Evolutionary conservation across 2,113 vertebrate genomes (phyloP).

Genomic region (Columba janthina): DNA sequence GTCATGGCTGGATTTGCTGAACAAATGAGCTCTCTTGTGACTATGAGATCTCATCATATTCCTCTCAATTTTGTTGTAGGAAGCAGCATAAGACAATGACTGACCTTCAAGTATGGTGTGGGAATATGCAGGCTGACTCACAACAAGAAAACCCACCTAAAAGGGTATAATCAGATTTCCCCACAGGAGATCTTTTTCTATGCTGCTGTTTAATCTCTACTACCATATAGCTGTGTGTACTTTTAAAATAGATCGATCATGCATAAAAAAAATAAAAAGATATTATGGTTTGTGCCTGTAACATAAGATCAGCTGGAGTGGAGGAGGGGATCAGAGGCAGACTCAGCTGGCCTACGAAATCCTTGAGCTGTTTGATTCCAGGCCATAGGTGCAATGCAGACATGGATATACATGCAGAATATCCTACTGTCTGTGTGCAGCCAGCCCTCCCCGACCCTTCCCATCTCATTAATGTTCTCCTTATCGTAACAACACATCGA

Average conservation of each 20-base stretch:
- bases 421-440: not conserved
- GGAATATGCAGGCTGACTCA: conserved; percentile 57
- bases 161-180: conserved; percentile 52
- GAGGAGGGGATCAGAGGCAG: not conserved
- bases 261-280: not conserved
- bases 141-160: conserved; percentile 40
- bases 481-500: not conserved
- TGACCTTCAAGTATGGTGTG: conserved; percentile 67
- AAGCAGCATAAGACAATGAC: conserved; percentile 62
- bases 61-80: conserved; percentile 65
- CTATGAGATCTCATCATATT: conserved; percentile 63
- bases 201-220: conserved; percentile 36
- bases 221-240: not conserved
- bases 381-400: not conserved
- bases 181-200: not conserved
- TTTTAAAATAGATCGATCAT: conserved; percentile 23
- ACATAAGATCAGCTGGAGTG: not conserved
- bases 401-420: not conserved
- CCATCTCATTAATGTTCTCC: not conserved
- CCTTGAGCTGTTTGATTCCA: not conserved
- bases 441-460: not conserved
- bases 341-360: not conserved
- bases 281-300: not conserved
- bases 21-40: conserved; percentile 73
- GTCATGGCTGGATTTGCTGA: conserved; percentile 69